phyloP scores from a whole-genome alignment of 2,797 vertebrate species.

The Chelon labrosus region DNA sequence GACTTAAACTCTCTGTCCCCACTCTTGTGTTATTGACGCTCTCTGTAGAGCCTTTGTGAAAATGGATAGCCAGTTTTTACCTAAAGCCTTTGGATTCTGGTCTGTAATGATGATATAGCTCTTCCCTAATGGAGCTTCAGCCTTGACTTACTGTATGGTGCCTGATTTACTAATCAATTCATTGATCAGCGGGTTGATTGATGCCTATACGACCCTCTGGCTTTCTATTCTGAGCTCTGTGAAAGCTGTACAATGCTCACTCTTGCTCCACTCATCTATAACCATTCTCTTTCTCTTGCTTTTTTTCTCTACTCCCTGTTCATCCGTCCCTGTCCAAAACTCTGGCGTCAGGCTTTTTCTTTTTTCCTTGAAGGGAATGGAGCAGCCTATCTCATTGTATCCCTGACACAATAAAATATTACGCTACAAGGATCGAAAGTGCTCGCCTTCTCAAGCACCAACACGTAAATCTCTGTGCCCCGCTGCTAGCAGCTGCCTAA shows the following conservation, averaged over 20 bases:
- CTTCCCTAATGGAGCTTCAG: constrained; percentile 79
- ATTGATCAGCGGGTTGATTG: constrained; percentile 76
- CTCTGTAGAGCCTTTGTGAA: constrained; percentile 52
- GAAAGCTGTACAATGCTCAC: constrained; percentile 55
- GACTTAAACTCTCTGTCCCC: constrained; percentile 48
- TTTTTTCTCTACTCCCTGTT: constrained; percentile 10
- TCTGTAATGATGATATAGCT: constrained; percentile 82
- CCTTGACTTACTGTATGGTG: constrained; percentile 79
- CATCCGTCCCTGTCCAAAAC: constrained; percentile 52
- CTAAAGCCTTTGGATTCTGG: constrained; percentile 64
- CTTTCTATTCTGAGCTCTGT: constrained; percentile 58
- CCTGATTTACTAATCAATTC: constrained; percentile 81
- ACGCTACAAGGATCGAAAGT: constrained; percentile 61
- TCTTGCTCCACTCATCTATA: constrained; percentile 56
- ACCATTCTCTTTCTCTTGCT: constrained; percentile 15
- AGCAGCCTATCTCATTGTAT: constrained; percentile 61
- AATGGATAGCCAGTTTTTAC: constrained; percentile 68
- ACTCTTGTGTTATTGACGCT: constrained; percentile 63
- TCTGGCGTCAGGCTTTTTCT: constrained; percentile 61
- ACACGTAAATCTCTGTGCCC: constrained; percentile 66
- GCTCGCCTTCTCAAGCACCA: constrained; percentile 62
- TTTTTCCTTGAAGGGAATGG: constrained; percentile 61
- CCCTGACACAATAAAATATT: constrained; percentile 75
- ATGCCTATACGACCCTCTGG: constrained; percentile 57
- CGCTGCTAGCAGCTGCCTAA: constrained; percentile 55